These are phyloP conservation scores for Eupithecia subfuscata DNA, from an alignment of 2,888 invertebrate genomes.

Conservation along the genomic window DNA sequence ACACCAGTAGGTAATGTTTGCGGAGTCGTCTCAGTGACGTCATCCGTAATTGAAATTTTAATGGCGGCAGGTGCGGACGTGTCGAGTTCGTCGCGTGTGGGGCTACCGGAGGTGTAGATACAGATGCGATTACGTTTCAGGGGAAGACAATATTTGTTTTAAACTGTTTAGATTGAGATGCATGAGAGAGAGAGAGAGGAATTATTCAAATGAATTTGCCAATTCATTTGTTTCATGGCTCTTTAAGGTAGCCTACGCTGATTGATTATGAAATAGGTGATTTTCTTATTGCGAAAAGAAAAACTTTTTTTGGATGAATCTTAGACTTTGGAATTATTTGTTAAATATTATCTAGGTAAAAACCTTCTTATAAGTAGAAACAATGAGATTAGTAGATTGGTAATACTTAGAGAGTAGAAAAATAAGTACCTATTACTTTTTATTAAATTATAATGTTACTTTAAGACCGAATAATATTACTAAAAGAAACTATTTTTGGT, in stretches of 20 bases:
- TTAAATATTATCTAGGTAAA: too few relatives aligned
- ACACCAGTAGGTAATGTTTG: slow-evolving; percentile 43
- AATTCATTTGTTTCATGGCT: neutral
- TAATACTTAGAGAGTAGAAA: too few relatives aligned
- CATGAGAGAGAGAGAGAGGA: neutral
- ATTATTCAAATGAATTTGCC: neutral
- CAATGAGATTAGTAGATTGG: too few relatives aligned
- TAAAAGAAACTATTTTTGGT: neutral
- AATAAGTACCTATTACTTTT: too few relatives aligned
- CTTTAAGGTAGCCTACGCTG: too few relatives aligned
- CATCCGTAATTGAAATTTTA: slow-evolving; percentile 48
- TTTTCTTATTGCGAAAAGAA: neutral
- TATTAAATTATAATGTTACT: too few relatives aligned
- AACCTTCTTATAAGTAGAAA: too few relatives aligned
- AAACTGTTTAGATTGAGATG: neutral
- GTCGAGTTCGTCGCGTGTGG: slow-evolving; percentile 27
- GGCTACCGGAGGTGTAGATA: slow-evolving; percentile 11
- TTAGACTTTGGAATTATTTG: too few relatives aligned
- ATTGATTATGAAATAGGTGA: too few relatives aligned
- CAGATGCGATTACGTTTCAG: neutral
- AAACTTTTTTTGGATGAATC: neutral
- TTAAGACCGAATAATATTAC: too few relatives aligned
- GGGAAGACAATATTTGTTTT: neutral
- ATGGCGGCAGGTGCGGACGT: slow-evolving; percentile 47
- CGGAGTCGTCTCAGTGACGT: slow-evolving; percentile 40